Base-by-base conservation (phyloP, 2,113 vertebrate species). In the Myrmophylax atrothorax region DNA sequence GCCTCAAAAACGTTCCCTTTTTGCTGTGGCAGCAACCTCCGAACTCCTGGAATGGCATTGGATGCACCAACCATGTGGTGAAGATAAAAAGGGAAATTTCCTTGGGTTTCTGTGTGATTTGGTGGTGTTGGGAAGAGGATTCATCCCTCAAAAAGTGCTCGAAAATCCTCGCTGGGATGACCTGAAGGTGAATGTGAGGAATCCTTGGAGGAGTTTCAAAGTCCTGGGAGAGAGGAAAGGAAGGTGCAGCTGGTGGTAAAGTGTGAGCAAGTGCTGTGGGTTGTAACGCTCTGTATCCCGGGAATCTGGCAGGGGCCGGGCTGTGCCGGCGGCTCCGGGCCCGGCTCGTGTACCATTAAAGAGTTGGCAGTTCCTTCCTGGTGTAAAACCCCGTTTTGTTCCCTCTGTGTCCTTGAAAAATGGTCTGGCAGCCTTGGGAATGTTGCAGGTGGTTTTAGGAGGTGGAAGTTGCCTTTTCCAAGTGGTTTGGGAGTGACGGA, bases 311-410 rank as follows among this genome's bases (percentile, higher is more conserved):
- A 23, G 81, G 90, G 70, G 58, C 20, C 73, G 84, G 73, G 94
- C 83, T 84, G 31, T 22, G 53, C 53, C 53, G 12, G 53, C 18
- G 31, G 55, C 55, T 20, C 33, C 58, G 22, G 5, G 33, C 33
- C 56, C 6, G 20, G 33, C 56, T 24, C 58, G 9, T 35, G 76
- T 72, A 12, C 73, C 29, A 84, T 94, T 96, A 94, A 96, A 93
- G 76, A 84, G 81, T 53, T 94, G 95, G 91, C 84, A 87, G 88
- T 83, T 86, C 76, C 69, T 81, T 81, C 69, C 84, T 70, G 62
- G 33, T 67, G 60, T 64, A 58, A 69, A 8, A 49, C 66, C 84
- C 80, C 12, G 81, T 72, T 86, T 23, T 91, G 50, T 86, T 52
- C 93, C 90, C 87, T 66, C 47, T 1, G 12, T 62, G 88, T 75